These are phyloP conservation scores for Lamprologus ornatipinnis DNA, from an alignment of 2,113 vertebrate genomes.

Conservation along the genomic window DNA sequence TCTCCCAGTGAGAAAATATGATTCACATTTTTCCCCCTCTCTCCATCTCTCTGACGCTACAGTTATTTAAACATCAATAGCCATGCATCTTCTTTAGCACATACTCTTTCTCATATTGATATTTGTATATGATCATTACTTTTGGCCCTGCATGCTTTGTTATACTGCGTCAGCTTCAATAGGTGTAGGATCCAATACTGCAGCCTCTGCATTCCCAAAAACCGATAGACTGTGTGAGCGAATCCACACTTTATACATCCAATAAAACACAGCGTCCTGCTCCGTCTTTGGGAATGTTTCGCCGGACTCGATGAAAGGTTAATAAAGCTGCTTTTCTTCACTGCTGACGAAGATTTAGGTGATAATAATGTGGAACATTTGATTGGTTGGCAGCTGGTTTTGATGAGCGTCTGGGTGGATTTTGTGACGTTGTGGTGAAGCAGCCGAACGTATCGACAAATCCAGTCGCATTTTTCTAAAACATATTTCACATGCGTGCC, in stretches of 20 bases:
- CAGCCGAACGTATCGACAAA: background rate
- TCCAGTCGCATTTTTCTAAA: background rate
- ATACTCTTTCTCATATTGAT: conserved; percentile 75
- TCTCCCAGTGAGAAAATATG: conserved; percentile 54
- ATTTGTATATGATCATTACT: conserved; percentile 78
- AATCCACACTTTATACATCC: background rate
- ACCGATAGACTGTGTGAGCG: conserved; percentile 36
- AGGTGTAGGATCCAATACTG: conserved; percentile 72
- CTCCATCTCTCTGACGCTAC: conserved; percentile 65
- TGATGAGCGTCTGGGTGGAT: background rate
- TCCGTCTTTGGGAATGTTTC: background rate
- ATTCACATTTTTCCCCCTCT: conserved; percentile 43
- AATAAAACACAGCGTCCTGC: background rate
- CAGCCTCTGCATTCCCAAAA: conserved; percentile 64
- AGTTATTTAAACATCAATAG: conserved; percentile 79
- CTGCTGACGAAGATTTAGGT: background rate
- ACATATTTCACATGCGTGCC: background rate
- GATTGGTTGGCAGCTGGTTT: background rate
- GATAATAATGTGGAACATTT: background rate
- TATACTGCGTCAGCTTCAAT: conserved; percentile 66
- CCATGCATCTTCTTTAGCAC: conserved; percentile 76
- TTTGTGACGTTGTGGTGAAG: background rate
- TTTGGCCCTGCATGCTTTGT: conserved; percentile 66
- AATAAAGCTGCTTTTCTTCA: background rate
- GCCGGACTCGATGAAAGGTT: background rate